phyloP scores from a whole-genome alignment of 2,113 vertebrate genomes.

The Ophthalmolycus amberensis region DNA sequence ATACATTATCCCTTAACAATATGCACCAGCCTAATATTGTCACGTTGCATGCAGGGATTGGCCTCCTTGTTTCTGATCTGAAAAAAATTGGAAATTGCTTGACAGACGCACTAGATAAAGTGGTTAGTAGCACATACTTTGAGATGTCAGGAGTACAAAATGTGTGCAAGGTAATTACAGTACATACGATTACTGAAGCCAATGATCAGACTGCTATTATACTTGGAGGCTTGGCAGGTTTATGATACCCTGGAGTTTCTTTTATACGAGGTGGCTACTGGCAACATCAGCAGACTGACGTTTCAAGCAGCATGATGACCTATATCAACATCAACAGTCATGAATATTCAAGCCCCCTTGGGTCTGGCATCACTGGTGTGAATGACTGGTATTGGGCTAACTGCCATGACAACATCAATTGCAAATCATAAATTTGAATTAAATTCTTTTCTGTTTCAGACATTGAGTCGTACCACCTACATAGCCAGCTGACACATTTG shows the following conservation, averaged over 20 bases:
- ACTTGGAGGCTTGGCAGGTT: conserved; percentile 34
- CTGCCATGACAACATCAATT: conserved; percentile 58
- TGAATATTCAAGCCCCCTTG: conserved; percentile 61
- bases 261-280: conserved; percentile 38
- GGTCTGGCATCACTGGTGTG: conserved; percentile 54
- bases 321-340: conserved; percentile 41
- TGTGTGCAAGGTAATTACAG: conserved; percentile 30
- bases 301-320: conserved; percentile 49
- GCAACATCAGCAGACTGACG: conserved; percentile 43
- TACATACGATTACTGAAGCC: conserved; percentile 23
- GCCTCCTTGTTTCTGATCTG: conserved; percentile 2
- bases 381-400: conserved; percentile 56
- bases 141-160: conserved; percentile 15
- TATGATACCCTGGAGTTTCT: conserved; percentile 42
- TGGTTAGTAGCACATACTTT: background rate
- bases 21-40: conserved; percentile 12
- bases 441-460: conserved; percentile 49
- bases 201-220: conserved; percentile 50
- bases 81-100: conserved; percentile 40
- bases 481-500: conserved; percentile 51
- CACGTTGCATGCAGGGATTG: conserved; percentile 6
- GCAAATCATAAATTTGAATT: conserved; percentile 62
- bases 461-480: conserved; percentile 54
- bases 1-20: conserved; percentile 10
- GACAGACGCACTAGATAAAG: conserved; percentile 37